Conservation (phyloP, 2,113 vertebrate genomes). For the Indicator indicator region DNA sequence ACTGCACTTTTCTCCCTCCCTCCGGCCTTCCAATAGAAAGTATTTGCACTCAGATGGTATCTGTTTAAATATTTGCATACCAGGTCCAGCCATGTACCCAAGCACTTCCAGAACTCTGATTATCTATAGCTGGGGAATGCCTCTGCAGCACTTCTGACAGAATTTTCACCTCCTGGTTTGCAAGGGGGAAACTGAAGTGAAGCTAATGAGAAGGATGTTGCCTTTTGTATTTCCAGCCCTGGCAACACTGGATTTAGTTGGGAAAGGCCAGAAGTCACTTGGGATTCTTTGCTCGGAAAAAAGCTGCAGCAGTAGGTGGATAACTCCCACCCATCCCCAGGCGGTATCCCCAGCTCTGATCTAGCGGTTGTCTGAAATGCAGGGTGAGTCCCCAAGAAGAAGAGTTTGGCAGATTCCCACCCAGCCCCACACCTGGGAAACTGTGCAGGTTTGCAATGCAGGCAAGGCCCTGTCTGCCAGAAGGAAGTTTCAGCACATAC, state of each 20-base stretch:
- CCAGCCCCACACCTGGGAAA: not conserved
- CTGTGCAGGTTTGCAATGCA: not conserved
- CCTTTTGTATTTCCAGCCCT: accelerated
- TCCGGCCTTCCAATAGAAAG: not conserved
- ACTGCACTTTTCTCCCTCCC: not conserved
- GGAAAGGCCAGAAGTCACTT: not conserved
- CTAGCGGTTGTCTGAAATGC: accelerated
- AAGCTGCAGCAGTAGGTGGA: not conserved
- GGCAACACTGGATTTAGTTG: not conserved
- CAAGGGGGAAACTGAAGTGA: not conserved
- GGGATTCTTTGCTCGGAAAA: not conserved
- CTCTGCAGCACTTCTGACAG: not conserved
- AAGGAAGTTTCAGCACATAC: slow-evolving; percentile 5
- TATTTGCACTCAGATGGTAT: slow-evolving; percentile 49
- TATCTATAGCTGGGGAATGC: not conserved
- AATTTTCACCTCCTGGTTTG: not conserved
- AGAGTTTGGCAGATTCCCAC: not conserved
- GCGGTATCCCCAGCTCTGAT: not conserved
- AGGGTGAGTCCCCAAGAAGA: not conserved
- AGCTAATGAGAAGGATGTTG: not conserved
- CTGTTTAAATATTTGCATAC: slow-evolving; percentile 38
- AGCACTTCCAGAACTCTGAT: not conserved
- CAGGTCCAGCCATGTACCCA: not conserved
- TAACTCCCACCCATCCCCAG: not conserved
- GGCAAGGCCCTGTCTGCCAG: not conserved